A percentile compares a stretch with the other conserved stretches of the same genome.
Conservation (phyloP, 2,113 vertebrate genomes). For the Esox niger region DNA sequence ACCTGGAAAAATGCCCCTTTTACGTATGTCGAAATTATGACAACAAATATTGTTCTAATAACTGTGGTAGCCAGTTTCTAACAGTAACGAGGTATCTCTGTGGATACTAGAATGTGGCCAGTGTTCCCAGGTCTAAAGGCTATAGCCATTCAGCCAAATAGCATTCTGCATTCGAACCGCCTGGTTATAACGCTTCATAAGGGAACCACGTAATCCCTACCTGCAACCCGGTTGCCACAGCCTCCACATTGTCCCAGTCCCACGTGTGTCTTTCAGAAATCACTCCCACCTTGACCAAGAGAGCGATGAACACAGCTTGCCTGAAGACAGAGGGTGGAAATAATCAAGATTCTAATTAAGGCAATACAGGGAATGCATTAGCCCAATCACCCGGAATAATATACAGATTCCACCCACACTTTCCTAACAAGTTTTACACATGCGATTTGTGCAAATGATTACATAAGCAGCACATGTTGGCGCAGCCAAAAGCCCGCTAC, state of each 20-base stretch:
- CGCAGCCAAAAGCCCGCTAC: too few species aligned
- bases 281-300: conserved; percentile 92
- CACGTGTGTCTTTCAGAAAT: conserved; percentile 89
- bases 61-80: too few species aligned
- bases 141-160: too few species aligned
- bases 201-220: conserved; percentile 55
- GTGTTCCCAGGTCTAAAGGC: too few species aligned
- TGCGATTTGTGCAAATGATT: background rate
- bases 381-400: background rate
- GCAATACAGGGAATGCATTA: background rate
- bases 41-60: too few species aligned
- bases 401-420: background rate
- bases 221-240: conserved; percentile 94
- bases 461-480: background rate
- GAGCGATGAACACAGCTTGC: conserved; percentile 93
- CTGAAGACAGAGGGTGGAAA: conserved; percentile 53
- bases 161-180: too few species aligned
- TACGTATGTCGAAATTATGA: too few species aligned
- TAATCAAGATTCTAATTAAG: background rate
- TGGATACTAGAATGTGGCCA: too few species aligned
- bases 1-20: too few species aligned
- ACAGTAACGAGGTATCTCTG: too few species aligned
- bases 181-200: background rate
- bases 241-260: conserved; percentile 95
- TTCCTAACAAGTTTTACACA: conserved; percentile 5